Conservation (phyloP, 2,888 invertebrate species). For the Loripinus fragilis region DNA sequence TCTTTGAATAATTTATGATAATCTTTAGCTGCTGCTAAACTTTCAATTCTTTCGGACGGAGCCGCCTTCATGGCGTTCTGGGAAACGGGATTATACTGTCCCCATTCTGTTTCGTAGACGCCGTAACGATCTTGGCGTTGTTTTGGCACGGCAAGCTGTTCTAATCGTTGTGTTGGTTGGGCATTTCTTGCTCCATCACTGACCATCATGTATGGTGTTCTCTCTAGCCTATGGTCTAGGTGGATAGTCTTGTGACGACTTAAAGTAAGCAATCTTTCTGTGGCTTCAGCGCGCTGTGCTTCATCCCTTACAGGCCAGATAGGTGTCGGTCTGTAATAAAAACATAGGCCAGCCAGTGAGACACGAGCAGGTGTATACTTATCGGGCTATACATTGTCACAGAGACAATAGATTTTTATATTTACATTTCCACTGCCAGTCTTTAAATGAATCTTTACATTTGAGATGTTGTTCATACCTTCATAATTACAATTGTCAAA, state of each 20-base stretch:
- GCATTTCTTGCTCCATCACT: conserved; percentile 59
- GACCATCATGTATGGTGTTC: conserved; percentile 71
- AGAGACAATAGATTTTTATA: too few species aligned
- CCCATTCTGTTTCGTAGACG: conserved; percentile 66
- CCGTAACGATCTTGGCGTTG: conserved; percentile 64
- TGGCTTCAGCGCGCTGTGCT: conserved; percentile 65
- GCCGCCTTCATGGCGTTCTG: conserved; percentile 63
- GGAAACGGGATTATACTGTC: conserved; percentile 66
- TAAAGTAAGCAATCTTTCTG: conserved; percentile 66
- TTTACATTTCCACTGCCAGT: too few species aligned
- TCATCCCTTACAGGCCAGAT: conserved; percentile 73
- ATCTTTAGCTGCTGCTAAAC: conserved; percentile 70
- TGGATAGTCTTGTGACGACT: conserved; percentile 64
- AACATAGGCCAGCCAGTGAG: background rate
- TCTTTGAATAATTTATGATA: conserved; percentile 67
- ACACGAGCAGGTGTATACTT: too few species aligned
- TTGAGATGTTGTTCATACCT: too few species aligned
- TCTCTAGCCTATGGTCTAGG: conserved; percentile 63
- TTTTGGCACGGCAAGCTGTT: conserved; percentile 70
- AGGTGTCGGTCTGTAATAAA: conserved; percentile 69
- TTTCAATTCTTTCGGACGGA: conserved; percentile 69
- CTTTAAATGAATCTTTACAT: too few species aligned
- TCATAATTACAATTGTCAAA: too few species aligned
- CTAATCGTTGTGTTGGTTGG: conserved; percentile 65
- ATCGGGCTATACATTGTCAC: too few species aligned